Percentiles rank a stretch among this genome's conserved stretches.
phyloP scores from a whole-genome alignment of 2,888 invertebrate species.

The Hydriomena furcata region DNA sequence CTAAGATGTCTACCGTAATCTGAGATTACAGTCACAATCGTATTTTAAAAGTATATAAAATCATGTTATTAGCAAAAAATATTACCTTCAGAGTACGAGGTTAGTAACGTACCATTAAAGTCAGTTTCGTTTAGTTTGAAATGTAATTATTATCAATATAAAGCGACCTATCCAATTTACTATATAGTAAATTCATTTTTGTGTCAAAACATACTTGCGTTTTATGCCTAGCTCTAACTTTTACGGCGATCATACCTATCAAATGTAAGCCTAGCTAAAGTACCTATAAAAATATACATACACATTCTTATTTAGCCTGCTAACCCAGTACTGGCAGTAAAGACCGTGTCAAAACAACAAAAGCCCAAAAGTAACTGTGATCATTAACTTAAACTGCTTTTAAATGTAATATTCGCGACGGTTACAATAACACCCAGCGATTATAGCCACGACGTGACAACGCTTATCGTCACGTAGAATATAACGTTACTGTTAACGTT shows the following conservation, averaged over 20 bases:
- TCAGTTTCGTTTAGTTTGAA: no score
- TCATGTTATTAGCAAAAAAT: no score
- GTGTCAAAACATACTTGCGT: not conserved
- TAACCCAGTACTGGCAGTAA: slow-evolving; percentile 16
- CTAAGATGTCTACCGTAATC: no score
- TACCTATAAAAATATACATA: slow-evolving; percentile 16
- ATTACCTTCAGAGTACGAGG: no score
- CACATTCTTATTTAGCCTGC: slow-evolving; percentile 20
- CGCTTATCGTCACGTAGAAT: slow-evolving; percentile 59
- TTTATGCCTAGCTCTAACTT: slow-evolving; percentile 6
- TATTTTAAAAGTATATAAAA: no score
- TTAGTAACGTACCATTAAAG: no score
- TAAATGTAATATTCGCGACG: slow-evolving; percentile 33
- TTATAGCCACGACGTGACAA: slow-evolving; percentile 55
- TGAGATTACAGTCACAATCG: no score
- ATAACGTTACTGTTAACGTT: slow-evolving; percentile 50
- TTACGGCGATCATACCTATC: slow-evolving; percentile 12
- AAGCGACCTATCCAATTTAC: no score
- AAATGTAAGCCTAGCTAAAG: slow-evolving; percentile 19
- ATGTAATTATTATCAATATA: no score
- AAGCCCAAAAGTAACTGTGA: slow-evolving; percentile 29
- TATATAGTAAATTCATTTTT: no score
- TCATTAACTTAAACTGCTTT: slow-evolving; percentile 33
- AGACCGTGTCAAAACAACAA: slow-evolving; percentile 26
- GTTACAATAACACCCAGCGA: slow-evolving; percentile 42